Evolutionary conservation across 2,888 invertebrate genomes (phyloP).

Genomic region (Venustoraphidia nigricollis): DNA sequence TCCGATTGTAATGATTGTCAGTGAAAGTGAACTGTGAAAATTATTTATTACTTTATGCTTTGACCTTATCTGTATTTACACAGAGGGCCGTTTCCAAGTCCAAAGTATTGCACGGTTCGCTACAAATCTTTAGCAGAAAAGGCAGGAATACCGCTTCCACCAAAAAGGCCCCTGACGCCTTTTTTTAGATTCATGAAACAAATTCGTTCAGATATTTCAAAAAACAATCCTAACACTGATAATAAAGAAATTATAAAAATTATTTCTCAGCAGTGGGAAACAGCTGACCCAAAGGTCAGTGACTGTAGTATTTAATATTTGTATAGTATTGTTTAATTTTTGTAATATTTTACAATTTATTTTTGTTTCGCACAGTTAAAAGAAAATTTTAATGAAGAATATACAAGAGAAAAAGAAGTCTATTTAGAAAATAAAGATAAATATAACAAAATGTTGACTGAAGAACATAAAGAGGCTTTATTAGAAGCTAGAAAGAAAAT

Average conservation of each 20-base stretch:
- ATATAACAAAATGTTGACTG: slow-evolving; percentile 47
- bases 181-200: slow-evolving; percentile 50
- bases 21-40: too few relatives aligned
- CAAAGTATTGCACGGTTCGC: not conserved
- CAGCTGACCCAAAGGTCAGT: slow-evolving; percentile 30
- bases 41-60: too few relatives aligned
- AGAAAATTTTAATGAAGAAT: slow-evolving; percentile 35
- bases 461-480: slow-evolving; percentile 43
- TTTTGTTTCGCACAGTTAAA: slow-evolving; percentile 19
- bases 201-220: slow-evolving; percentile 36
- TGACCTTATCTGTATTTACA: too few relatives aligned
- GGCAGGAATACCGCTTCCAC: slow-evolving; percentile 47
- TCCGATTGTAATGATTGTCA: too few relatives aligned
- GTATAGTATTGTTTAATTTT: too few relatives aligned
- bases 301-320: not conserved
- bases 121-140: slow-evolving; percentile 21
- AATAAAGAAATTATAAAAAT: slow-evolving; percentile 34
- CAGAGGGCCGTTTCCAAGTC: too few relatives aligned
- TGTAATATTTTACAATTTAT: too few relatives aligned
- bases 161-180: slow-evolving; percentile 54
- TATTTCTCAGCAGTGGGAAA: slow-evolving; percentile 47
- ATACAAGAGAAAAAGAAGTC: slow-evolving; percentile 38
- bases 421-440: slow-evolving; percentile 40
- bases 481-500: slow-evolving; percentile 38
- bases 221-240: slow-evolving; percentile 43